A percentile compares a stretch with the other conserved stretches of the same genome.
Evolutionary conservation across 2,113 vertebrate genomes (phyloP).

Genomic region (Sakesphorus luctuosus): DNA sequence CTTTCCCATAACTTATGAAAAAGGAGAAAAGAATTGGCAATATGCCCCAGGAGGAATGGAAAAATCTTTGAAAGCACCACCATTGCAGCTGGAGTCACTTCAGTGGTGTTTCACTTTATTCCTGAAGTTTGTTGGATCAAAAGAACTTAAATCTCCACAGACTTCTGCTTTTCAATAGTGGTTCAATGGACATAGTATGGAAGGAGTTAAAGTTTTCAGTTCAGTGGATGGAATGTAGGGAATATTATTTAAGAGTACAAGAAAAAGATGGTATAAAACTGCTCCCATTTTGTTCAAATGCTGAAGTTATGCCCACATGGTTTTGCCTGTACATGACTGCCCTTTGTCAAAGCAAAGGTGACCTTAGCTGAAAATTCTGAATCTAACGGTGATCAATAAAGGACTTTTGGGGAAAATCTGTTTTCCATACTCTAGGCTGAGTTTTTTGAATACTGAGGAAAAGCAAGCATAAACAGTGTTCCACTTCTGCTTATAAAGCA

Average conservation of each 20-base stretch:
- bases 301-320: not conserved
- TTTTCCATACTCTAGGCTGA: not conserved
- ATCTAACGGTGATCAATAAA: not conserved
- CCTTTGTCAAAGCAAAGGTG: not conserved
- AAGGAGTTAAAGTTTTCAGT: not conserved
- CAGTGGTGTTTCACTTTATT: not conserved
- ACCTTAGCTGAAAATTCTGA: not conserved
- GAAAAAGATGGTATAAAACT: not conserved
- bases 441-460: not conserved
- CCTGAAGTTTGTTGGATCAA: not conserved
- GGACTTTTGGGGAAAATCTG: not conserved
- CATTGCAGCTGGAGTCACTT: not conserved
- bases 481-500: not conserved
- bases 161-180: not conserved
- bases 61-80: not conserved
- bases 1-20: not conserved
- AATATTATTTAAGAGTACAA: not conserved
- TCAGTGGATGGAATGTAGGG: not conserved
- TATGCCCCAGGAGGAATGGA: not conserved
- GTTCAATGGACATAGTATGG: too few relatives aligned
- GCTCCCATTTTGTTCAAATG: not conserved
- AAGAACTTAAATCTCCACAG: not conserved
- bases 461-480: not conserved
- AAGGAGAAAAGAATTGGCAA: not conserved
- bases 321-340: not conserved